phyloP scores from a whole-genome alignment of 2,888 invertebrate genomes.

The Heterodera filipjevi region DNA sequence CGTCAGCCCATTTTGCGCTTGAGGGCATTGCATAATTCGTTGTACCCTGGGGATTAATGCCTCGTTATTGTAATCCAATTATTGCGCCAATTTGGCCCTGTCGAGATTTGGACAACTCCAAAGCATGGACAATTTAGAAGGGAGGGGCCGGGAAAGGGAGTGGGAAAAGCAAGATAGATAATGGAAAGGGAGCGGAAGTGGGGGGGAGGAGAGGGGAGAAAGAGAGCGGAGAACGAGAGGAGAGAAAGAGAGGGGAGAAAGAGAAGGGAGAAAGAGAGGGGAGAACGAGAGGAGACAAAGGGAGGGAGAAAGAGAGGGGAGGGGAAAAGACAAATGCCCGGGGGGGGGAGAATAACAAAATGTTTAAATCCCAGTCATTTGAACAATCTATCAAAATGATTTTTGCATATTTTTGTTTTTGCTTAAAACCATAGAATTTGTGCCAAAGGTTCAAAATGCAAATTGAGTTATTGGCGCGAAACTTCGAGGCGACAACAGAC shows the following conservation, averaged over 20 bases:
- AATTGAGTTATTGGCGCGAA: background rate
- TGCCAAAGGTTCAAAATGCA: background rate
- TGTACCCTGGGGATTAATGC: constrained; percentile 7
- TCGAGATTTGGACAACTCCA: constrained; percentile 39
- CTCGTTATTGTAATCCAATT: constrained; percentile 7
- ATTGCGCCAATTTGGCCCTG: constrained; percentile 21
- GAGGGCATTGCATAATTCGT: constrained; percentile 8
- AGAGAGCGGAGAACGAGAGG: too few relatives aligned
- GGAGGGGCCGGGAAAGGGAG: background rate
- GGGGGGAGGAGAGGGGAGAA: too few relatives aligned
- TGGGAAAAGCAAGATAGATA: background rate
- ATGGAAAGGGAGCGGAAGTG: too few relatives aligned
- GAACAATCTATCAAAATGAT: background rate
- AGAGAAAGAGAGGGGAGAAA: too few relatives aligned
- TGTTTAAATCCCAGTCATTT: background rate
- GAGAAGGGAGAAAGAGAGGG: too few relatives aligned
- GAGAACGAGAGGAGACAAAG: too few relatives aligned
- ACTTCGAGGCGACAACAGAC: background rate
- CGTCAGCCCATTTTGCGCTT: constrained; percentile 5
- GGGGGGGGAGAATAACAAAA: background rate
- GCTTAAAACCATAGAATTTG: background rate
- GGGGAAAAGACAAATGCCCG: too few relatives aligned
- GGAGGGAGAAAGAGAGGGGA: too few relatives aligned
- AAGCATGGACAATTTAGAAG: background rate
- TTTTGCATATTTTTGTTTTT: background rate